These are phyloP conservation scores for Tenthredo amoena DNA, from an alignment of 2,888 invertebrate genomes.

Conservation along the genomic window DNA sequence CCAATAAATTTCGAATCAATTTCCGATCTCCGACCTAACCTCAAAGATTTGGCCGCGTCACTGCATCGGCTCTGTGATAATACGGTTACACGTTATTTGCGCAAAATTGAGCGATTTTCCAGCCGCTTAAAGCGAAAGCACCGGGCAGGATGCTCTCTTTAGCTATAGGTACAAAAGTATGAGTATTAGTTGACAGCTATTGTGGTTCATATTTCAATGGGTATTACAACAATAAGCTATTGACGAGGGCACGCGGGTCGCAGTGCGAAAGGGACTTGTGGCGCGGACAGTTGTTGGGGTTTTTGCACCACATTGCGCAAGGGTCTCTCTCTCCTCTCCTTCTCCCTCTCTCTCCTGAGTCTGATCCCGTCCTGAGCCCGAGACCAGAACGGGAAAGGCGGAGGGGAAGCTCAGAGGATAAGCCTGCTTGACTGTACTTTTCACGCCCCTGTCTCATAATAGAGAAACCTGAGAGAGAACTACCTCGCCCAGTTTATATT, in stretches of 20 bases:
- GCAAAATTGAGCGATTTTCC: slow-evolving; percentile 45
- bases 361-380: not conserved
- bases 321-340: not conserved
- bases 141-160: slow-evolving; percentile 49
- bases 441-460: slow-evolving; percentile 71
- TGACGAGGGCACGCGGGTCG: slow-evolving; percentile 61
- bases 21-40: not conserved
- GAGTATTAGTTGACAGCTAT: slow-evolving; percentile 66
- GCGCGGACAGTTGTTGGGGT: slow-evolving; percentile 35
- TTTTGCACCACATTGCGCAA: slow-evolving; percentile 43
- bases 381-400: not conserved
- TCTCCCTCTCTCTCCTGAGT: not conserved
- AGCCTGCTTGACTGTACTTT: slow-evolving; percentile 75
- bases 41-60: not conserved
- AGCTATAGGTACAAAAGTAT: not conserved
- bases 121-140: slow-evolving; percentile 12
- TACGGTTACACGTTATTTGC: slow-evolving; percentile 30
- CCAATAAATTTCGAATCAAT: not conserved
- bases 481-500: slow-evolving; percentile 22
- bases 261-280: slow-evolving; percentile 22
- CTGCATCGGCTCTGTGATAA: not conserved
- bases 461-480: slow-evolving; percentile 35
- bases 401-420: slow-evolving; percentile 58
- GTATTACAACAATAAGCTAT: slow-evolving; percentile 74
- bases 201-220: slow-evolving; percentile 71